phyloP scores from a whole-genome alignment of 2,113 vertebrate species.

The Alectura lathami region DNA sequence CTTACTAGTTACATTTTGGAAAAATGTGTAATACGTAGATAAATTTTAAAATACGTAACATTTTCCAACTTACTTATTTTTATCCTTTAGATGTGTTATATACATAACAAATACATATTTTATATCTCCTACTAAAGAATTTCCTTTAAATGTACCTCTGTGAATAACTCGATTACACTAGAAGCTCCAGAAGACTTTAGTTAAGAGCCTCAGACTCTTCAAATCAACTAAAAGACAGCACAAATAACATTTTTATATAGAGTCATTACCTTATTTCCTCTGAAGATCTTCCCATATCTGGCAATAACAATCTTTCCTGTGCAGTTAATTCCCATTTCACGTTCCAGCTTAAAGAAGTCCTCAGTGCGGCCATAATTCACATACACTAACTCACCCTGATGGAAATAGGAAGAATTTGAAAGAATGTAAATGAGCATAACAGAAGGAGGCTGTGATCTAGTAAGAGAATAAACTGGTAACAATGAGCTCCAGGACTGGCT shows the following conservation, averaged over 20 bases:
- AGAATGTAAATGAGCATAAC: not conserved
- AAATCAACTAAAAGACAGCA: not conserved
- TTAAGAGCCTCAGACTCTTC: not conserved
- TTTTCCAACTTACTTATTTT: not conserved
- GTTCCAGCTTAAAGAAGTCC: constrained; percentile 87
- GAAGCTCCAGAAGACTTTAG: not conserved
- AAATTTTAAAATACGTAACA: not conserved
- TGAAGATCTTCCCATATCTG: constrained; percentile 95
- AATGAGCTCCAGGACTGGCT: not conserved
- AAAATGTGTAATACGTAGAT: not conserved
- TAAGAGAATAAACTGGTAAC: not conserved
- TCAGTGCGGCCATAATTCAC: constrained; percentile 93
- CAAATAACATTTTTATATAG: not conserved
- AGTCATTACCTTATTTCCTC: constrained; percentile 91
- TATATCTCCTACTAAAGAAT: not conserved
- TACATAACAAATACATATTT: not conserved
- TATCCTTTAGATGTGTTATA: not conserved
- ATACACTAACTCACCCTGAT: constrained; percentile 91
- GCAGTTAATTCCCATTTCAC: constrained; percentile 84
- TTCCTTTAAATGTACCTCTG: not conserved
- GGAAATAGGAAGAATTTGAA: not conserved
- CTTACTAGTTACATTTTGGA: not conserved
- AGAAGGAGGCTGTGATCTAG: not conserved
- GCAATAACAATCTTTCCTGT: constrained; percentile 92
- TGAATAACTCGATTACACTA: not conserved